Conservation (phyloP, 2,888 invertebrate species). For the Epistrophe grossulariae region DNA sequence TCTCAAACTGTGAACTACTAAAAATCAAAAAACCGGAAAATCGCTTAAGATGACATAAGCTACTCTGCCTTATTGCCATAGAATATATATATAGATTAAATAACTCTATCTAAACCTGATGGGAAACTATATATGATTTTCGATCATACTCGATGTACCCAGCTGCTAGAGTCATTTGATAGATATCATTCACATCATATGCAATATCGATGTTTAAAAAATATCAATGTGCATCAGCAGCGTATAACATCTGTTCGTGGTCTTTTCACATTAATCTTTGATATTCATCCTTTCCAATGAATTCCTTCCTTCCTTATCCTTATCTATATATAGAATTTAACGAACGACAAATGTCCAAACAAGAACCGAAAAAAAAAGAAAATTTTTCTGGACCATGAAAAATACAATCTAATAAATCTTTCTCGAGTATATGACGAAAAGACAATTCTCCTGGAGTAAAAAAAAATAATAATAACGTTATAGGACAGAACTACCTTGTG, state of each 20-base stretch:
- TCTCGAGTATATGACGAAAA: too few species aligned
- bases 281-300: constrained; percentile 20
- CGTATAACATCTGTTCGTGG: not conserved
- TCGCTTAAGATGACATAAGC: too few species aligned
- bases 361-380: not conserved
- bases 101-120: not conserved
- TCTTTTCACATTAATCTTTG: not conserved
- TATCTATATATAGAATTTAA: not conserved
- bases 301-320: constrained; percentile 7
- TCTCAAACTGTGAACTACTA: too few species aligned
- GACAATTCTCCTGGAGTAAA: not conserved
- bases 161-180: not conserved
- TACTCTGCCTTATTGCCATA: too few species aligned
- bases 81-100: too few species aligned
- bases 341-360: not conserved
- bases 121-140: not conserved
- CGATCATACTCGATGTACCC: not conserved
- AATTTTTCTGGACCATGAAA: not conserved
- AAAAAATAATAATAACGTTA: not conserved
- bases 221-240: not conserved
- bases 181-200: not conserved
- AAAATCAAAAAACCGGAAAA: too few species aligned
- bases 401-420: constrained; percentile 5
- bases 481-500: not conserved
- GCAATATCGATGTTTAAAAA: not conserved